Evolutionary conservation across 2,113 vertebrate genomes (phyloP).

Genomic region (Lipophrys pholis): DNA sequence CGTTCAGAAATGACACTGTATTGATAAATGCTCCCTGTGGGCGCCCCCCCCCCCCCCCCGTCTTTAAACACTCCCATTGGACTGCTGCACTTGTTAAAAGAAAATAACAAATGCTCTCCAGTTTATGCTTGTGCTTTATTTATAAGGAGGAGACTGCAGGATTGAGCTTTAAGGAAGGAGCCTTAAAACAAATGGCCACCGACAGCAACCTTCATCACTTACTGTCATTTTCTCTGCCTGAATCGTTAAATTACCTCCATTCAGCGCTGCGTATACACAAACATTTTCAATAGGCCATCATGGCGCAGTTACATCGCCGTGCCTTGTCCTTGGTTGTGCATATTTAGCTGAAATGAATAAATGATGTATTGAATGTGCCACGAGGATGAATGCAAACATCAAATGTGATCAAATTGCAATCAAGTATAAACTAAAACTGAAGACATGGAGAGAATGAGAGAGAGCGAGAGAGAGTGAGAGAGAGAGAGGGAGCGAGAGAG

Average conservation of each 20-base stretch:
- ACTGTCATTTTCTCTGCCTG: constrained; percentile 25
- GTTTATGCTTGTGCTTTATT: constrained; percentile 32
- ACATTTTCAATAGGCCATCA: constrained; percentile 45
- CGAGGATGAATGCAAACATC: constrained; percentile 38
- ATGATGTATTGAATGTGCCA: constrained; percentile 45
- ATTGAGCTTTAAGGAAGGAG: constrained; percentile 6
- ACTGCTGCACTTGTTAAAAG: no score
- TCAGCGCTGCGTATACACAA: constrained; percentile 34
- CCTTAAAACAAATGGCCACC: constrained; percentile 32
- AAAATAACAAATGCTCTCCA: not conserved
- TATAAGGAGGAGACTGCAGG: constrained; percentile 18
- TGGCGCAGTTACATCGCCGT: constrained; percentile 28
- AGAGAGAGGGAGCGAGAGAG: no score
- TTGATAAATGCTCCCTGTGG: no score
- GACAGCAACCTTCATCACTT: constrained; percentile 34
- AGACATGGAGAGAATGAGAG: not conserved
- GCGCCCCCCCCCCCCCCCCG: no score
- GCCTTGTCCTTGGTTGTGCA: constrained; percentile 39
- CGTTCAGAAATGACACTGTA: no score
- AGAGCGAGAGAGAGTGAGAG: constrained; percentile 7
- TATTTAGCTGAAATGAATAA: constrained; percentile 48
- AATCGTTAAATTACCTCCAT: constrained; percentile 43
- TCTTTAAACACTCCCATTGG: no score
- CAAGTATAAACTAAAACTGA: constrained; percentile 3
- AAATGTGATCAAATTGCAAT: constrained; percentile 55